phyloP scores from a whole-genome alignment of 1,140 invertebrate species.

The Leptinotarsa texana region DNA sequence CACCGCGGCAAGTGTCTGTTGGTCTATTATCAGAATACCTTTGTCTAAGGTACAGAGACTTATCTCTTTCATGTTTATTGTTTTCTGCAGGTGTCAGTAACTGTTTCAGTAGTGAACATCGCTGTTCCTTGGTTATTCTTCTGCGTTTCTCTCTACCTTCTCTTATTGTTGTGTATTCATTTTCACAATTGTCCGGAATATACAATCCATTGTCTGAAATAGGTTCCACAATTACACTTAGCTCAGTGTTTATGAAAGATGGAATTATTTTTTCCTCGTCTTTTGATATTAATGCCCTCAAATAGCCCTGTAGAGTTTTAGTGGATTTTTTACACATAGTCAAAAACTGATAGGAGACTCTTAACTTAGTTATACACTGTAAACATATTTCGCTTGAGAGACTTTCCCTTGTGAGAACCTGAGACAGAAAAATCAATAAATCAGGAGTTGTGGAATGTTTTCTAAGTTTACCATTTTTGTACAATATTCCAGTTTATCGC shows the following conservation, averaged over 20 bases:
- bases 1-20: slow-evolving; percentile 31
- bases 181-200: slow-evolving; percentile 17
- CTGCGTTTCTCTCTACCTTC: slow-evolving; percentile 34
- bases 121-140: slow-evolving; percentile 48
- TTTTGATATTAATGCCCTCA: slow-evolving; percentile 45
- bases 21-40: slow-evolving; percentile 6
- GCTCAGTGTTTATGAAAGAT: slow-evolving; percentile 47
- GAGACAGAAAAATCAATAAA: slow-evolving; percentile 52
- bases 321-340: slow-evolving; percentile 52
- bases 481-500: slow-evolving; percentile 50
- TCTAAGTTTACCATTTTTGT: slow-evolving; percentile 51
- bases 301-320: slow-evolving; percentile 48
- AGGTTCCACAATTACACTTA: slow-evolving; percentile 42
- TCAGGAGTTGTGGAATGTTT: slow-evolving; percentile 39
- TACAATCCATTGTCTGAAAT: slow-evolving; percentile 14
- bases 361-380: slow-evolving; percentile 48
- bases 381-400: slow-evolving; percentile 49
- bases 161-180: background rate
- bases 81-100: slow-evolving; percentile 42
- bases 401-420: slow-evolving; percentile 48
- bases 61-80: slow-evolving; percentile 39
- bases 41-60: slow-evolving; percentile 12
- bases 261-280: slow-evolving; percentile 32
- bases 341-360: slow-evolving; percentile 52
- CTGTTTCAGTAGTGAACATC: slow-evolving; percentile 50